These are phyloP conservation scores for Pseudococcus jackbeardsleyi DNA, from an alignment of 2,888 invertebrate species.

Conservation along the genomic window DNA sequence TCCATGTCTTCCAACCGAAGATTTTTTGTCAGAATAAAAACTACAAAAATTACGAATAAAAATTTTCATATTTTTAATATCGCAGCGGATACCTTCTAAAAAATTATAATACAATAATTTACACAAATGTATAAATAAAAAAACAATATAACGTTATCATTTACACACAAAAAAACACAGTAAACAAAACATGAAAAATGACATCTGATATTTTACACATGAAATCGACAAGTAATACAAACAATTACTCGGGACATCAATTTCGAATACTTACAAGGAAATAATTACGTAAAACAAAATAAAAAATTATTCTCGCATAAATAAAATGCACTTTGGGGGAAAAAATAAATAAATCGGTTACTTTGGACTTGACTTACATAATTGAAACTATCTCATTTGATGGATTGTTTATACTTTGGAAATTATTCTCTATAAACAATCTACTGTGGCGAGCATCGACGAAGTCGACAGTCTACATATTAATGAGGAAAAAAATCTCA, in stretches of 20 bases:
- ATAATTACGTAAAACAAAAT: not conserved
- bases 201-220: not conserved
- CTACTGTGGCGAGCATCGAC: not conserved
- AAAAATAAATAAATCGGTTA: not conserved
- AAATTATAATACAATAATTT: constrained; percentile 28
- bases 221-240: not conserved
- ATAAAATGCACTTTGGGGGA: not conserved
- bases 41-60: constrained; percentile 18
- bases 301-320: not conserved
- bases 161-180: not conserved
- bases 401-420: not conserved
- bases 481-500: not conserved
- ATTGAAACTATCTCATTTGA: not conserved
- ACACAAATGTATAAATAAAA: not conserved
- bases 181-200: not conserved
- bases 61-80: constrained; percentile 23
- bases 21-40: not conserved
- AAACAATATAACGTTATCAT: constrained; percentile 19
- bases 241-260: not conserved
- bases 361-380: not conserved
- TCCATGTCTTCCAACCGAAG: too few species aligned
- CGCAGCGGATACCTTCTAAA: not conserved
- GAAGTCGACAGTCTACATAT: not conserved
- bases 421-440: not conserved
- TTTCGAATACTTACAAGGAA: not conserved